Evolutionary conservation across 1,140 invertebrate species (phyloP).

Genomic region (Adelges cooleyi): DNA sequence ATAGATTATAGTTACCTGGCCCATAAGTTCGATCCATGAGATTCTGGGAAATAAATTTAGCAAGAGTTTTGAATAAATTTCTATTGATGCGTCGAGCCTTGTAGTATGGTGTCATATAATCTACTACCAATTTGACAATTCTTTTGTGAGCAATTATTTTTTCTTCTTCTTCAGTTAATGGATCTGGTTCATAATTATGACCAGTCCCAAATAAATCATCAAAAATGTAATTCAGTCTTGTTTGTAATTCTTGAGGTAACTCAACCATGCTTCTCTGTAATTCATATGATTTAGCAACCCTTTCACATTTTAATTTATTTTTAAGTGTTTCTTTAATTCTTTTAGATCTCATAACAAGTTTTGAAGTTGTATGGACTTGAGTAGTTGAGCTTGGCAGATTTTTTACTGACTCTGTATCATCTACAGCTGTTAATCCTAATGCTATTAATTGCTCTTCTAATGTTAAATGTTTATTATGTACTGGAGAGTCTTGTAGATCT

Average conservation of each 20-base stretch:
- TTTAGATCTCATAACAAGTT: not conserved
- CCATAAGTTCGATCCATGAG: conserved; percentile 24
- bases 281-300: conserved; percentile 23
- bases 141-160: conserved; percentile 26
- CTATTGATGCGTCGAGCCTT: conserved; percentile 26
- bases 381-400: not conserved
- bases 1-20: conserved; percentile 29
- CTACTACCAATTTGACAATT: conserved; percentile 31
- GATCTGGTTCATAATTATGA: conserved; percentile 27
- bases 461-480: not conserved
- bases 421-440: not conserved
- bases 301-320: conserved; percentile 20
- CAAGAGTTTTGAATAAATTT: conserved; percentile 31
- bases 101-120: conserved; percentile 30
- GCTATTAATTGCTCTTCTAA: not conserved
- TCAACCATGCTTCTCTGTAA: conserved; percentile 3
- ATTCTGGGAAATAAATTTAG: conserved; percentile 30
- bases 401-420: not conserved
- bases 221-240: conserved; percentile 23
- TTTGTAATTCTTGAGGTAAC: conserved; percentile 1
- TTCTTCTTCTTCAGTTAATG: conserved; percentile 27
- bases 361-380: not conserved
- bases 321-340: not conserved
- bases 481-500: conserved; percentile 21
- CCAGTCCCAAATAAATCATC: conserved; percentile 17